Conservation (phyloP, 2,888 invertebrate species). For the Melipona bicolor region DNA sequence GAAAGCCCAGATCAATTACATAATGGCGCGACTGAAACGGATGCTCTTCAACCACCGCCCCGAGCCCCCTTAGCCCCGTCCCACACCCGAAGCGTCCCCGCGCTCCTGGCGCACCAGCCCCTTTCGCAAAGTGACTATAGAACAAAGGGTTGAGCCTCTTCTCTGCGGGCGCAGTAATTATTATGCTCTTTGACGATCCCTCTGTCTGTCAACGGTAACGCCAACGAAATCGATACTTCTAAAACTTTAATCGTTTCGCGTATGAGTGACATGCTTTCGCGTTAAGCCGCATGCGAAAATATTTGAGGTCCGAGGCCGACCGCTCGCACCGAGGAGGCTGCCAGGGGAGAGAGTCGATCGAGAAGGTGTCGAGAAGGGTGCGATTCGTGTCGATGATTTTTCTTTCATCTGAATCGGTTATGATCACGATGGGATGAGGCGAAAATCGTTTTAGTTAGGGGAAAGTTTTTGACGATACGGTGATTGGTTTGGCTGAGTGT, state of each 20-base stretch:
- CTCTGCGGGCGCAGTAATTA: conserved; percentile 83
- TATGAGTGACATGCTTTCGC: conserved; percentile 57
- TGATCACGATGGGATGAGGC: not conserved
- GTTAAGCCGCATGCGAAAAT: conserved; percentile 47
- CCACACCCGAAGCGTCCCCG: conserved; percentile 42
- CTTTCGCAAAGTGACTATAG: conserved; percentile 83
- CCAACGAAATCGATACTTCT: conserved; percentile 81
- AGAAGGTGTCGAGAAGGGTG: not conserved
- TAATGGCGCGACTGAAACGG: conserved; percentile 80
- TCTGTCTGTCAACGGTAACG: conserved; percentile 81
- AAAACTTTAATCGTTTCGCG: conserved; percentile 80
- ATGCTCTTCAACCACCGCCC: conserved; percentile 73
- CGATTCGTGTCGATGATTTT: conserved; percentile 5
- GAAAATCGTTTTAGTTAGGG: not conserved
- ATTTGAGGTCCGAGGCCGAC: conserved; percentile 18
- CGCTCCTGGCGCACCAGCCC: conserved; percentile 64
- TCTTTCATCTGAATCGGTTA: not conserved
- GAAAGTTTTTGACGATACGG: not conserved
- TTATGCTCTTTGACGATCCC: conserved; percentile 84
- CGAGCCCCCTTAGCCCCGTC: conserved; percentile 61
- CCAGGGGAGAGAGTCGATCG: not conserved
- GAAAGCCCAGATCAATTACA: conserved; percentile 81
- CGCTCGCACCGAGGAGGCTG: too few relatives aligned
- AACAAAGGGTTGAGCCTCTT: conserved; percentile 83
- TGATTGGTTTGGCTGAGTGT: not conserved